phyloP scores from a whole-genome alignment of 2,797 vertebrate genomes.

The Rhadinocentrus ornatus region DNA sequence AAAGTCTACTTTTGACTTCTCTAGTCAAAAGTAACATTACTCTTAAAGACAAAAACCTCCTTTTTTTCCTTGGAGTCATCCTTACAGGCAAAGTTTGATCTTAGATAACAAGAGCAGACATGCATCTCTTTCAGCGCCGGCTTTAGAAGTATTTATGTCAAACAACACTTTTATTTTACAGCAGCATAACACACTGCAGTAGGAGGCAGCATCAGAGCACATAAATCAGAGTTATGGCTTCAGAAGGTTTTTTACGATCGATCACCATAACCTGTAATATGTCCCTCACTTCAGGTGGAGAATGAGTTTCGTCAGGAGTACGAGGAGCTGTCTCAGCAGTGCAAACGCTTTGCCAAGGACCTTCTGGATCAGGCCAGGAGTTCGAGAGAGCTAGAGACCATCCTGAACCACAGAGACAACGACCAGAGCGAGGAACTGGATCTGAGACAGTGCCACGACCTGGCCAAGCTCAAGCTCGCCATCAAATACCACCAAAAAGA shows the following conservation, averaged over 20 bases:
- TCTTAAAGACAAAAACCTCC: background rate
- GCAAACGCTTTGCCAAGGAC: constrained; percentile 97
- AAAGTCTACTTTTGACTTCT: background rate
- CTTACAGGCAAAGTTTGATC: background rate
- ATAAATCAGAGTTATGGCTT: background rate
- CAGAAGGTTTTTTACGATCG: background rate
- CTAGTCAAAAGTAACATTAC: fast-evolving
- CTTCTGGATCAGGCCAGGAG: constrained; percentile 96
- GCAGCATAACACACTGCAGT: background rate
- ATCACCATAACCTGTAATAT: fast-evolving
- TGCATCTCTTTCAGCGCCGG: background rate
- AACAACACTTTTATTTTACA: background rate
- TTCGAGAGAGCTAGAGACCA: constrained; percentile 94
- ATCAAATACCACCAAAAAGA: constrained; percentile 96
- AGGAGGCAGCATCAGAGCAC: background rate
- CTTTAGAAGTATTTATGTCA: background rate
- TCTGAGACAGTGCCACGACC: constrained; percentile 92
- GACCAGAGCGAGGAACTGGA: constrained; percentile 96
- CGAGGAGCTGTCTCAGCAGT: constrained; percentile 97
- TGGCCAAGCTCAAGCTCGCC: constrained; percentile 96
- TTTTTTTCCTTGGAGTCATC: background rate
- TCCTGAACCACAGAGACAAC: constrained; percentile 93
- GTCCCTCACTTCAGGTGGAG: constrained; percentile 82
- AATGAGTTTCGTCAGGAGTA: constrained; percentile 98
- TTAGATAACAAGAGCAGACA: background rate